phyloP scores from a whole-genome alignment of 2,888 invertebrate genomes.

The Noctua janthina region DNA sequence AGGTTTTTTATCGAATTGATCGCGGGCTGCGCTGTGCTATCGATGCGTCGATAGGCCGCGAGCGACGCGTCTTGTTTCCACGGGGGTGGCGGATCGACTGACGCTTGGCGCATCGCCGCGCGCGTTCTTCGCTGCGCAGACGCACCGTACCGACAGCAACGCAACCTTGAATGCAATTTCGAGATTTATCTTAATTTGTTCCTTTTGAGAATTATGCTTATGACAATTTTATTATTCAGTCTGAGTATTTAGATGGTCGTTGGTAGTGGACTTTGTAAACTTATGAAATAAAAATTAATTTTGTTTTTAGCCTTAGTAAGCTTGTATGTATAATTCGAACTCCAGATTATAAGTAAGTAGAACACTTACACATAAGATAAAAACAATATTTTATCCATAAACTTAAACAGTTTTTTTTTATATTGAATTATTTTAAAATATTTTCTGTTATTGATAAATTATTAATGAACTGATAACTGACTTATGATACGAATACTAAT shows the following conservation, averaged over 20 bases:
- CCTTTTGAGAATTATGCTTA: slow-evolving; percentile 57
- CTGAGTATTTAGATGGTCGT: slow-evolving; percentile 23
- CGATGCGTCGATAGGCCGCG: slow-evolving; percentile 72
- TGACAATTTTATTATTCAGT: slow-evolving; percentile 39
- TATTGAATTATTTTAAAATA: too few species aligned
- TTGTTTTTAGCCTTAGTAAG: not conserved
- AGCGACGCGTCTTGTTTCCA: slow-evolving; percentile 66
- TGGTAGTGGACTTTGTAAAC: not conserved
- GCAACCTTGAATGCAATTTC: slow-evolving; percentile 79
- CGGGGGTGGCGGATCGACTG: slow-evolving; percentile 78
- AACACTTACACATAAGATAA: not conserved
- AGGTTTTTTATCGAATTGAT: slow-evolving; percentile 71
- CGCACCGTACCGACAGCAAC: slow-evolving; percentile 74
- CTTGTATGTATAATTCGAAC: not conserved
- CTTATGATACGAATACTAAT: not conserved
- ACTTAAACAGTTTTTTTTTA: not conserved
- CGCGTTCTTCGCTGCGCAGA: slow-evolving; percentile 71
- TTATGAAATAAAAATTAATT: not conserved
- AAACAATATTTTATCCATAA: slow-evolving; percentile 17
- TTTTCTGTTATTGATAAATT: not conserved
- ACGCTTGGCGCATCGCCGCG: slow-evolving; percentile 63
- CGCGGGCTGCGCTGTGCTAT: slow-evolving; percentile 75
- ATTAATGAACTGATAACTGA: not conserved
- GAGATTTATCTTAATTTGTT: slow-evolving; percentile 81
- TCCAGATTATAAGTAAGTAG: too few species aligned